Conservation (phyloP, 2,113 vertebrate genomes). For the Ariopsis seemanni region DNA sequence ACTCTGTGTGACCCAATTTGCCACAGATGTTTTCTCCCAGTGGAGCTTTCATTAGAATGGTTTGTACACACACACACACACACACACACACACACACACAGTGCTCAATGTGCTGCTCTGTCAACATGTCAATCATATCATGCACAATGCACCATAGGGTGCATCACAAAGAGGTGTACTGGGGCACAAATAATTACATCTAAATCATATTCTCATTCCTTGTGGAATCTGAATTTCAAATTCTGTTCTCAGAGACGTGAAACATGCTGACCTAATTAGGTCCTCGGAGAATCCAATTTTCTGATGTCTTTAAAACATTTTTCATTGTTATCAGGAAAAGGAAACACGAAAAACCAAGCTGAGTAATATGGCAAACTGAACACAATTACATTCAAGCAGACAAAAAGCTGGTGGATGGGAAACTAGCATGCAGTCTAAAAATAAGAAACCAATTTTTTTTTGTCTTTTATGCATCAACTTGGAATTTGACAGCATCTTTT, state of each 20-base stretch:
- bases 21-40: slow-evolving; percentile 19
- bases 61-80: background rate
- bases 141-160: background rate
- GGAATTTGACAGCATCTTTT: background rate
- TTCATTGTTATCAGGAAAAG: slow-evolving; percentile 30
- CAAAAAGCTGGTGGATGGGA: background rate
- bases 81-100: background rate
- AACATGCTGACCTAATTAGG: slow-evolving; percentile 57
- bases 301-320: slow-evolving; percentile 21
- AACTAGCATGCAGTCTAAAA: background rate
- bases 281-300: slow-evolving; percentile 48
- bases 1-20: slow-evolving; percentile 28
- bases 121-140: slow-evolving; percentile 10
- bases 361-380: background rate
- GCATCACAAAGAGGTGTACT: background rate
- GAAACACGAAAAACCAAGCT: background rate
- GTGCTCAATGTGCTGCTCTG: background rate
- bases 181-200: slow-evolving; percentile 47
- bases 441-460: background rate
- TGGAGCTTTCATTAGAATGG: slow-evolving; percentile 29
- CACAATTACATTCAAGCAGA: background rate
- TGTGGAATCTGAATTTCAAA: slow-evolving; percentile 50
- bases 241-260: slow-evolving; percentile 36
- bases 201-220: slow-evolving; percentile 47
- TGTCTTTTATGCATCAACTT: background rate